phyloP scores from a whole-genome alignment of 1,140 invertebrate genomes.

The Euglossa dilemma region DNA sequence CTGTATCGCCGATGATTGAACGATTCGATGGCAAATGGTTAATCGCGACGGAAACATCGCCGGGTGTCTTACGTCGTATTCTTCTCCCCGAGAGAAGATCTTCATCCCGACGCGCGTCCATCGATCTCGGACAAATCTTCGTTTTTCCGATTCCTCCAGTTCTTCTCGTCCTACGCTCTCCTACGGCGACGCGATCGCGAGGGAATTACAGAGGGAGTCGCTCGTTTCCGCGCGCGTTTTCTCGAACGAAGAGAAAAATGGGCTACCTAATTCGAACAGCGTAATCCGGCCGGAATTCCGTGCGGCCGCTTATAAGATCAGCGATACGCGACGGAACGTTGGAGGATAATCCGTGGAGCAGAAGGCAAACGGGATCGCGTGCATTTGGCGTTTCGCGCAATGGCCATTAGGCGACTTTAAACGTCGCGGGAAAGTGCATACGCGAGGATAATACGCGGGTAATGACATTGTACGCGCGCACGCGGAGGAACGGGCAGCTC shows the following conservation, averaged over 20 bases:
- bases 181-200: too few species aligned
- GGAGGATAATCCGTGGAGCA: constrained; percentile 32
- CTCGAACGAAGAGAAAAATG: background rate
- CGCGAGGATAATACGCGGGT: constrained; percentile 59
- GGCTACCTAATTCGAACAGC: background rate
- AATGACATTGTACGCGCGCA: constrained; percentile 53
- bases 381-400: constrained; percentile 51
- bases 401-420: constrained; percentile 62
- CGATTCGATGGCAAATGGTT: constrained; percentile 45
- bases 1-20: constrained; percentile 59
- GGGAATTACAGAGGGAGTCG: background rate
- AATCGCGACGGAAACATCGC: background rate
- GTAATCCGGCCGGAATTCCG: constrained; percentile 23
- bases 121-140: background rate
- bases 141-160: background rate
- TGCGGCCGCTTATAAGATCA: constrained; percentile 47
- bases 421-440: constrained; percentile 50
- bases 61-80: background rate
- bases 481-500: background rate
- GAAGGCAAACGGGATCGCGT: constrained; percentile 51
- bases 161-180: too few species aligned
- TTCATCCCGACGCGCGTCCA: background rate
- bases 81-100: too few species aligned
- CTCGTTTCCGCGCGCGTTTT: background rate
- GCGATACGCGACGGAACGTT: constrained; percentile 31